phyloP scores from a whole-genome alignment of 1,140 invertebrate species.

The Pogonomyrmex barbatus region DNA sequence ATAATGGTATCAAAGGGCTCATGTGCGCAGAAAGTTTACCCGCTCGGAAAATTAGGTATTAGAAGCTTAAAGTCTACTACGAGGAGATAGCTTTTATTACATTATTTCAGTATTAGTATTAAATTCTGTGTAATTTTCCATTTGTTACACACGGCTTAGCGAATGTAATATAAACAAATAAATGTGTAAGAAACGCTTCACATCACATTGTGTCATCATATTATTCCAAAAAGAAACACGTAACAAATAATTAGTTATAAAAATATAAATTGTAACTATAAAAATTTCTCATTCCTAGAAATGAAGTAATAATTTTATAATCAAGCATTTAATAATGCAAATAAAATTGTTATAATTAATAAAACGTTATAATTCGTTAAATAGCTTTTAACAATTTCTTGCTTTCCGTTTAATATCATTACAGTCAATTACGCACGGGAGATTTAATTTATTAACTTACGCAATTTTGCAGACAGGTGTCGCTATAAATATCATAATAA shows the following conservation, averaged over 20 bases:
- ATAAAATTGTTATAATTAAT: too few relatives aligned
- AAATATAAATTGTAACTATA: neutral
- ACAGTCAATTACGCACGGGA: neutral
- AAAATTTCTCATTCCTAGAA: neutral
- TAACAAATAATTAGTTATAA: neutral
- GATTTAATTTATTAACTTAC: conserved; percentile 7
- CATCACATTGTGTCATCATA: neutral
- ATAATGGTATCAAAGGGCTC: conserved; percentile 35
- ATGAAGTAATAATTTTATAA: conserved; percentile 12
- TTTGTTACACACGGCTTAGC: neutral
- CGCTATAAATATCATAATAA: conserved; percentile 17
- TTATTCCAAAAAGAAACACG: neutral
- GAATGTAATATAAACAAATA: neutral
- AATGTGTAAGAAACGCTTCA: neutral
- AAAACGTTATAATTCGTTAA: neutral
- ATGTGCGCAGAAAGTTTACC: neutral
- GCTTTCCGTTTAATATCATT: neutral
- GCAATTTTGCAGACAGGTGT: neutral
- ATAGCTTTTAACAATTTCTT: neutral
- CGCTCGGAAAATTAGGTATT: conserved; percentile 47
- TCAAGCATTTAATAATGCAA: neutral
- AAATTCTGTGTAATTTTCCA: neutral
- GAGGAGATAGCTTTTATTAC: conserved; percentile 18
- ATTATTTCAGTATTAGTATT: conserved; percentile 5
- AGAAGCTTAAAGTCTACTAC: conserved; percentile 29